phyloP scores from a whole-genome alignment of 2,113 vertebrate genomes.

The Dascyllus trimaculatus region DNA sequence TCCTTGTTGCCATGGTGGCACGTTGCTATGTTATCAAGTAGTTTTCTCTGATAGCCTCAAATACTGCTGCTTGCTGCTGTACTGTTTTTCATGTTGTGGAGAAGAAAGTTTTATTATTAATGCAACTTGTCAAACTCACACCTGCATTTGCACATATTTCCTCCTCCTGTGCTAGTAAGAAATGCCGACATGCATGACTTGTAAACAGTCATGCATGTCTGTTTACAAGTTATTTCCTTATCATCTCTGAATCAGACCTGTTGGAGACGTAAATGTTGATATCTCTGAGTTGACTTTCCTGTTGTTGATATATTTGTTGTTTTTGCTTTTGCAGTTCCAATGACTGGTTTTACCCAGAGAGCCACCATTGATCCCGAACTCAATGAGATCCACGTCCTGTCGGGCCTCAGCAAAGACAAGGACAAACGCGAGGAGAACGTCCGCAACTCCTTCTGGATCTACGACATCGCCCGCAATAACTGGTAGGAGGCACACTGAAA shows the following conservation, averaged over 20 bases:
- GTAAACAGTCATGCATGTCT: too few species aligned
- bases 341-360: constrained; percentile 99
- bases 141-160: not conserved
- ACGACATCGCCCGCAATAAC: constrained; percentile 98
- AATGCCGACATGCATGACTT: not conserved
- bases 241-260: not conserved
- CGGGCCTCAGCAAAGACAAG: constrained; percentile 98
- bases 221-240: not conserved
- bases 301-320: not conserved
- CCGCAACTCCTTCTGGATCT: constrained; percentile 99
- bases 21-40: constrained; percentile 19
- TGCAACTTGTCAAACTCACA: not conserved
- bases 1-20: constrained; percentile 49
- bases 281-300: not conserved
- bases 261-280: not conserved
- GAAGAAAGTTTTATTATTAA: not conserved
- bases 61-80: not conserved
- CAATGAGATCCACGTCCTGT: constrained; percentile 98
- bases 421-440: constrained; percentile 99
- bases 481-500: constrained; percentile 84
- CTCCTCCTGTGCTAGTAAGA: not conserved
- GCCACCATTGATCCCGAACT: constrained; percentile 98
- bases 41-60: not conserved
- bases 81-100: not conserved
- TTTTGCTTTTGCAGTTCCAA: constrained; percentile 88